Percentiles rank a stretch among this genome's conserved stretches.
Evolutionary conservation across 2,113 vertebrate genomes (phyloP).

Genomic region (Herpailurus yagouaroundi): DNA sequence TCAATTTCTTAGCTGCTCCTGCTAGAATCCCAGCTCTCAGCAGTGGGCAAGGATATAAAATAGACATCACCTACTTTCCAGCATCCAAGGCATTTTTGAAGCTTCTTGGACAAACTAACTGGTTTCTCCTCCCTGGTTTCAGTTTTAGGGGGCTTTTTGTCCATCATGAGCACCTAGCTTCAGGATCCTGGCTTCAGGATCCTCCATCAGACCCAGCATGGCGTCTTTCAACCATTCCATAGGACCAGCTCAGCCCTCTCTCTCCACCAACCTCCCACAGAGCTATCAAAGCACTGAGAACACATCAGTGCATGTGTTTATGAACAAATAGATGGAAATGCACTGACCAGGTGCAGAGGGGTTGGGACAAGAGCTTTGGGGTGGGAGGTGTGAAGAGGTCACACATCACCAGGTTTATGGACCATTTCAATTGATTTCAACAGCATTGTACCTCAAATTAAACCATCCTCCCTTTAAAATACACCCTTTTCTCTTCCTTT

Average conservation of each 20-base stretch:
- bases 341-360: background rate
- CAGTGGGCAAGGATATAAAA: background rate
- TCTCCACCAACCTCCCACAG: fast-evolving
- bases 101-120: background rate
- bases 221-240: background rate
- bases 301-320: fast-evolving
- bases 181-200: background rate
- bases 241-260: fast-evolving
- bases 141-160: no score
- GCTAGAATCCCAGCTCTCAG: background rate
- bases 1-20: background rate
- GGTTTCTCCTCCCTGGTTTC: background rate
- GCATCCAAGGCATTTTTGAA: background rate
- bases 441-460: background rate
- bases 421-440: background rate
- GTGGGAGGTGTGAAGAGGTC: background rate
- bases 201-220: background rate
- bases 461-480: background rate
- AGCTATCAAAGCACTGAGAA: background rate
- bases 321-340: background rate
- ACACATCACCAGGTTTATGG: fast-evolving
- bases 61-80: no score
- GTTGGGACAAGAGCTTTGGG: background rate
- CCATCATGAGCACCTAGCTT: fast-evolving
- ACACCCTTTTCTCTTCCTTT: background rate